Evolutionary conservation across 2,888 invertebrate genomes (phyloP), one percentile per base, ranked within the genome.

Genomic region (Athetis lepigone): DNA sequence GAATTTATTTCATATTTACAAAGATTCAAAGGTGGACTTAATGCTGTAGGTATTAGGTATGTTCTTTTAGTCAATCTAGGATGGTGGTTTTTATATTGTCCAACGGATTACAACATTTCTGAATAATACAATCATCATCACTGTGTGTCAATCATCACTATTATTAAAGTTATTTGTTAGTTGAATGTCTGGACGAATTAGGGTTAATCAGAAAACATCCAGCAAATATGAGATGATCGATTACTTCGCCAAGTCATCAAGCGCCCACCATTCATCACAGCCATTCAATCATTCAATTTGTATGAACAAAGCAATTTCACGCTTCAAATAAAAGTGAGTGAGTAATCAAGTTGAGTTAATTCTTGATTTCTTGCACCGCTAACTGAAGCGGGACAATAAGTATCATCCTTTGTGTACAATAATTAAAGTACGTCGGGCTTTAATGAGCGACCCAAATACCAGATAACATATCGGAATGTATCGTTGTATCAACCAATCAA

Each of bases 351-450:
- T 65, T 75, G 59, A 82, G 69, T 73, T 75, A 68, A 80, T 75
- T 75, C 51, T 62, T 50, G 23, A 58, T 82, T 75, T 75, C 51
- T 62, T 50, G 23, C 56, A 58, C 51, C 49, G 43, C 58, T 25
- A 50, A 60, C 40, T 56, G 50, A 33, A 42, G 21, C 45, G 70
- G 76, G 75, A 84, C 84, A 85, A 86, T 88, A 82, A 86, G 82
- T 59, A 63, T 58, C 77, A 71, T 83, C 87, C 86, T 88, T 90
- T 90, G 89, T 89, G 87, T 85, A 66, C 75, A 75, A 83, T 88
- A 88, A 90, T 90, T 88, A 87, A 82, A 80, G 68, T 80, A 79
- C 78, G 78, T 79, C 81, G 68, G 78, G 70, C 75, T 81, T 70
- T 68, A 86, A 85, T 77, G 85, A 82, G 83, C 79, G 82, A 81